phyloP scores from a whole-genome alignment of 2,113 vertebrate genomes.

The Euleptes europaea region DNA sequence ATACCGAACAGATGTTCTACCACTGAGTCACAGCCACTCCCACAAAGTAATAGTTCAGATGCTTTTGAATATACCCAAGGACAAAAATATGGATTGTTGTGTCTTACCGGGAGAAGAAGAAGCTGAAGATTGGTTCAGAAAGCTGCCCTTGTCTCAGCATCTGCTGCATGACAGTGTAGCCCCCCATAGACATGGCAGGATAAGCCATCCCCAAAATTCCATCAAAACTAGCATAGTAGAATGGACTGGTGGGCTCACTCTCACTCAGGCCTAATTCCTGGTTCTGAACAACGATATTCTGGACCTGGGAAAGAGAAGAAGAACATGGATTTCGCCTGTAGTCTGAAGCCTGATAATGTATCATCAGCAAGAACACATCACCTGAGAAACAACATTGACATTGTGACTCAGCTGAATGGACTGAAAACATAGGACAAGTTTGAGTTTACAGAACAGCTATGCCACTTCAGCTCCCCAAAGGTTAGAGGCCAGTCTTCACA shows the following conservation, averaged over 20 bases:
- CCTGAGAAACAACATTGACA: not conserved
- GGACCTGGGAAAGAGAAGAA: slow-evolving; percentile 63
- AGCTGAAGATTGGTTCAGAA: slow-evolving; percentile 66
- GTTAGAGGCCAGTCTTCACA: no score
- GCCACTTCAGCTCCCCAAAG: no score
- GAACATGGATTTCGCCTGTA: fast-evolving
- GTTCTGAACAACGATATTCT: slow-evolving; percentile 65
- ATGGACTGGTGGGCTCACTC: slow-evolving; percentile 56
- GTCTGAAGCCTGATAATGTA: fast-evolving
- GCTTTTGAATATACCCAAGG: fast-evolving
- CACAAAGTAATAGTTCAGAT: no score
- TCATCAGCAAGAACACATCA: not conserved
- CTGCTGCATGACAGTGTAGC: slow-evolving; percentile 25
- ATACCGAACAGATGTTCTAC: no score
- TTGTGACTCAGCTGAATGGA: not conserved
- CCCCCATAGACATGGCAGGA: slow-evolving; percentile 36
- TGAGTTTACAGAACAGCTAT: no score
- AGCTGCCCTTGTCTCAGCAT: slow-evolving; percentile 72
- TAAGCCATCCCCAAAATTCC: slow-evolving; percentile 75
- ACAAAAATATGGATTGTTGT: fast-evolving
- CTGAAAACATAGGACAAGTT: not conserved
- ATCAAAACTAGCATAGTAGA: slow-evolving; percentile 67
- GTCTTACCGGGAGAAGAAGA: slow-evolving; percentile 69
- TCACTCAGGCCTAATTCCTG: slow-evolving; percentile 82
- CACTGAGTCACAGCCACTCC: no score